Conservation (phyloP, 2,113 vertebrate genomes). For the Corythornis cristatus region DNA sequence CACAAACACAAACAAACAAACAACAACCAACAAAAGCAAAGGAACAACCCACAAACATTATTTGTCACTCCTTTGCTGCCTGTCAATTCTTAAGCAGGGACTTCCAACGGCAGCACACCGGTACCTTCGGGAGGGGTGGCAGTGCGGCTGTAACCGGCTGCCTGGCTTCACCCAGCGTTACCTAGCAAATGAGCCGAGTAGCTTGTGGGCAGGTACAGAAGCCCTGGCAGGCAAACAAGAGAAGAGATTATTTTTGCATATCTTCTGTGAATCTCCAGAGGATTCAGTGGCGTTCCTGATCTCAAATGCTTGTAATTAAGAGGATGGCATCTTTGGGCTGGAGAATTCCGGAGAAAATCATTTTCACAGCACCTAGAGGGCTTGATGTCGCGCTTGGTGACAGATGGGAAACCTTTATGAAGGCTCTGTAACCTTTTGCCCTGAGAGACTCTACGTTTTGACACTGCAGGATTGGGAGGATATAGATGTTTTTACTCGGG, state of each 20-base stretch:
- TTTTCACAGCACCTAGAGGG: conserved; percentile 61
- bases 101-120: not conserved
- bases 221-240: conserved; percentile 53
- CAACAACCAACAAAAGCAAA: not conserved
- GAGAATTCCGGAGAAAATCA: conserved; percentile 56
- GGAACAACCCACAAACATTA: not conserved
- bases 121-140: not conserved
- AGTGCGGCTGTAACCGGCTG: conserved; percentile 5
- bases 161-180: conserved; percentile 11
- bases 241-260: conserved; percentile 64
- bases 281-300: conserved; percentile 60
- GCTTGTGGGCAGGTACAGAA: conserved; percentile 63
- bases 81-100: not conserved
- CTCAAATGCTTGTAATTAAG: conserved; percentile 73
- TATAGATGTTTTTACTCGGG: conserved; percentile 61
- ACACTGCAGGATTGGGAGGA: conserved; percentile 36
- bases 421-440: conserved; percentile 50
- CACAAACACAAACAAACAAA: not conserved
- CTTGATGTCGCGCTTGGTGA: conserved; percentile 41
- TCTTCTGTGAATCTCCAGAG: conserved; percentile 49
- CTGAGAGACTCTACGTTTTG: conserved; percentile 60
- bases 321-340: conserved; percentile 61
- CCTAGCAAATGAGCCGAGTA: conserved; percentile 37
- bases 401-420: conserved; percentile 64
- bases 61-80: not conserved